Evolutionary conservation across 1,140 invertebrate species (phyloP).

Genomic region (Trichogramma pretiosum): DNA sequence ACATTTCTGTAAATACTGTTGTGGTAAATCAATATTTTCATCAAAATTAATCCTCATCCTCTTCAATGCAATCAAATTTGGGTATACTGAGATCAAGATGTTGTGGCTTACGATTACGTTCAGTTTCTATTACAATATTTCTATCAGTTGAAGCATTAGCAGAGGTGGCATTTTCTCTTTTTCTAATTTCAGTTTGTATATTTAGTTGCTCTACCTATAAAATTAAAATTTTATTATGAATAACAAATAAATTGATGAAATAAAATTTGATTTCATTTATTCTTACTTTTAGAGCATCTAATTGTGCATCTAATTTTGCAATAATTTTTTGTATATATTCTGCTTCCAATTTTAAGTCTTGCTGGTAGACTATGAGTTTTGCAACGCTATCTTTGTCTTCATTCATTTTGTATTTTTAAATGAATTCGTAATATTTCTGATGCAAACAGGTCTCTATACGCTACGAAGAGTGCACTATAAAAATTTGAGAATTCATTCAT

Average conservation of each 20-base stretch:
- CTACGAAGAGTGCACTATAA: too few relatives aligned
- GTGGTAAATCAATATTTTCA: conserved; percentile 20
- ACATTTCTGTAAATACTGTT: conserved; percentile 3
- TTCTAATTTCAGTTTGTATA: conserved; percentile 24
- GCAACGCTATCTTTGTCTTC: conserved; percentile 16
- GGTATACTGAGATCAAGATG: conserved; percentile 21
- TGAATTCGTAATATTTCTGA: not conserved
- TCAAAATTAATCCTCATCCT: conserved; percentile 33
- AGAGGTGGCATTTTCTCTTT: not conserved
- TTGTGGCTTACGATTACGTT: conserved; percentile 3
- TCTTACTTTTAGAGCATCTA: conserved; percentile 30
- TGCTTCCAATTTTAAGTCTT: conserved; percentile 27
- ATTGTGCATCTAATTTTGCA: conserved; percentile 31
- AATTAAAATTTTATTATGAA: conserved; percentile 8
- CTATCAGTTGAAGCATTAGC: not conserved
- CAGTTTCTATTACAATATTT: conserved; percentile 2
- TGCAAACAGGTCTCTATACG: not conserved
- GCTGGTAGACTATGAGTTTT: conserved; percentile 20
- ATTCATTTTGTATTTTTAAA: conserved; percentile 1
- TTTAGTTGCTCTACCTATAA: conserved; percentile 36
- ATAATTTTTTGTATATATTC: conserved; percentile 27
- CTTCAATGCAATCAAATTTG: conserved; percentile 20
- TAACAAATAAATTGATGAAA: conserved; percentile 3
- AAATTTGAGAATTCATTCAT: too few relatives aligned
- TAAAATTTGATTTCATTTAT: conserved; percentile 3